phyloP scores from a whole-genome alignment of 2,797 vertebrate species.

The Cossypha dichroa region DNA sequence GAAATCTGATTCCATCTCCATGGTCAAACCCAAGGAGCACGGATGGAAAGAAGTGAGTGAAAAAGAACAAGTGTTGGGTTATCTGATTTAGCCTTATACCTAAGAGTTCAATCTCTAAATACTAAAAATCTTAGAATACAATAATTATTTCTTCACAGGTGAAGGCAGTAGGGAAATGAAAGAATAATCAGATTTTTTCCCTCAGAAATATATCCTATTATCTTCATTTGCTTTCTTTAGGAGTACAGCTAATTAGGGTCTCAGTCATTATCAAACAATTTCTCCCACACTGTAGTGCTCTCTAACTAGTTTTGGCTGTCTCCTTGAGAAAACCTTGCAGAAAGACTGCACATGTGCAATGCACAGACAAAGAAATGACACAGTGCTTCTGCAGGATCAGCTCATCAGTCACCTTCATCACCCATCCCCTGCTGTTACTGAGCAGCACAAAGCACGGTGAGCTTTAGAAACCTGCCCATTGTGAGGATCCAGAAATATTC shows the following conservation, averaged over 20 bases:
- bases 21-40: neutral
- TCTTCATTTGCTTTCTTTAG: no score
- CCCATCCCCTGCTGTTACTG: neutral
- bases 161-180: neutral
- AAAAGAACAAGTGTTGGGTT: neutral
- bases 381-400: neutral
- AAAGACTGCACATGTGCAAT: neutral
- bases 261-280: neutral
- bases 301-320: neutral
- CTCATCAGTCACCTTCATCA: neutral
- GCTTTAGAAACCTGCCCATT: neutral
- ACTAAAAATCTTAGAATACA: neutral
- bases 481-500: neutral
- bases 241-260: no score
- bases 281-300: neutral
- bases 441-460: fast-evolving
- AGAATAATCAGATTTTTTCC: neutral
- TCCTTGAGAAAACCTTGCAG: neutral
- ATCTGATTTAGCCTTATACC: neutral
- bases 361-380: neutral
- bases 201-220: neutral
- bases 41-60: neutral
- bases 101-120: neutral
- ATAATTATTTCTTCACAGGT: neutral
- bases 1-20: neutral